phyloP scores from a whole-genome alignment of 2,113 vertebrate species.

The Oncorhynchus mykiss region DNA sequence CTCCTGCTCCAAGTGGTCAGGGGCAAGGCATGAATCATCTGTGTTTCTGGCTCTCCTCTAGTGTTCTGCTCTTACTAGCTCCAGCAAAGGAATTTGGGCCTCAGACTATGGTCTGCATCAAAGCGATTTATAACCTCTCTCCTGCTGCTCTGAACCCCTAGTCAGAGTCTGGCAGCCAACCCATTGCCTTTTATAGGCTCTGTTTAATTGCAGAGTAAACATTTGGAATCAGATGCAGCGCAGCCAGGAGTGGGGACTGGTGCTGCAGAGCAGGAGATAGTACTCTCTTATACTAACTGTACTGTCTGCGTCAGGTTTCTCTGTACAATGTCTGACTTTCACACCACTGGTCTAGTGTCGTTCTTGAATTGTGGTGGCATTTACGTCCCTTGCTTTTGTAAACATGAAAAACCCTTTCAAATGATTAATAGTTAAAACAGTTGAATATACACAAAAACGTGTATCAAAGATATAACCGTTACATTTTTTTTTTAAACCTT shows the following conservation, averaged over 20 bases:
- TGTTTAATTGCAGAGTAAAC: conserved; percentile 78
- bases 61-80: conserved; percentile 45
- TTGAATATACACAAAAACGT: no score
- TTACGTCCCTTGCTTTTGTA: no score
- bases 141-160: conserved; percentile 54
- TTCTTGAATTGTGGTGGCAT: no score
- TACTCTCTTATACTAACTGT: not conserved
- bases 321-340: not conserved
- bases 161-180: conserved; percentile 66
- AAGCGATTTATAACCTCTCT: conserved; percentile 71
- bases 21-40: conserved; percentile 57
- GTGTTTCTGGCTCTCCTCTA: conserved; percentile 47
- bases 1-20: conserved; percentile 35
- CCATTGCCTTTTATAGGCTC: conserved; percentile 79
- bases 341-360: no score
- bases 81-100: conserved; percentile 65
- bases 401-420: no score
- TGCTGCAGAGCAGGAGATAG: conserved; percentile 35
- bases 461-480: no score
- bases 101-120: conserved; percentile 64
- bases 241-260: conserved; percentile 43
- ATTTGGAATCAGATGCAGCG: conserved; percentile 56
- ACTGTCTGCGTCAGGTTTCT: not conserved
- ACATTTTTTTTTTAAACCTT: no score
- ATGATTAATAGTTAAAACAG: no score